Conservation (phyloP, 2,113 vertebrate genomes). For the Erythrolamprus reginae region DNA sequence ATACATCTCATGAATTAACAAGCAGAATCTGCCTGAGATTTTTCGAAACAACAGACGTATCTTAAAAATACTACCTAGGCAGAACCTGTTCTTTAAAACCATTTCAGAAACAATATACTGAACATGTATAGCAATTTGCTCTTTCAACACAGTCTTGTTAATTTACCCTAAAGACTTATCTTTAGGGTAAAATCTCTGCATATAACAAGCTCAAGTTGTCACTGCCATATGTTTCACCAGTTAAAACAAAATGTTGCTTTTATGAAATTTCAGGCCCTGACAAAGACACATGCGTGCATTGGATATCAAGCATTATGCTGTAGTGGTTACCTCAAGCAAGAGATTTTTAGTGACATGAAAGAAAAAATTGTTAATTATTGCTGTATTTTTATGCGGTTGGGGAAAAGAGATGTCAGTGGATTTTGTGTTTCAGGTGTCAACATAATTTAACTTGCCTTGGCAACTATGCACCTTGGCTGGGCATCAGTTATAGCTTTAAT, state of each 20-base stretch:
- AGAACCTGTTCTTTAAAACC: slow-evolving; percentile 8
- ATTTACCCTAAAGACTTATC: neutral
- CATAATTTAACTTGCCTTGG: neutral
- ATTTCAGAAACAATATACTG: neutral
- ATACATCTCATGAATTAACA: neutral
- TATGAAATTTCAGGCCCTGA: neutral
- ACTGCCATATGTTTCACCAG: neutral
- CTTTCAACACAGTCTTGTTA: neutral
- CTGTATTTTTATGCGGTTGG: neutral
- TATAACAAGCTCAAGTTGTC: neutral
- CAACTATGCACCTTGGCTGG: neutral
- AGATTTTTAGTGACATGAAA: neutral
- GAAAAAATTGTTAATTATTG: neutral
- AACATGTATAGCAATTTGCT: neutral
- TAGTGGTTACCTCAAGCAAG: neutral
- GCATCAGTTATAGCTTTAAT: neutral
- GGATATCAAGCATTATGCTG: neutral
- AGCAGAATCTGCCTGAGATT: neutral
- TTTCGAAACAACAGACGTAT: fast-evolving
- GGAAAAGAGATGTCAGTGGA: neutral
- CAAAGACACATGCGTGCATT: neutral
- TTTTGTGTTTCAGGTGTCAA: neutral
- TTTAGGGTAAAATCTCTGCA: neutral
- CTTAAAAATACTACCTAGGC: fast-evolving
- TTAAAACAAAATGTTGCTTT: neutral